Conservation (phyloP, 1,140 invertebrate genomes). For the Scaptomyza montana region DNA sequence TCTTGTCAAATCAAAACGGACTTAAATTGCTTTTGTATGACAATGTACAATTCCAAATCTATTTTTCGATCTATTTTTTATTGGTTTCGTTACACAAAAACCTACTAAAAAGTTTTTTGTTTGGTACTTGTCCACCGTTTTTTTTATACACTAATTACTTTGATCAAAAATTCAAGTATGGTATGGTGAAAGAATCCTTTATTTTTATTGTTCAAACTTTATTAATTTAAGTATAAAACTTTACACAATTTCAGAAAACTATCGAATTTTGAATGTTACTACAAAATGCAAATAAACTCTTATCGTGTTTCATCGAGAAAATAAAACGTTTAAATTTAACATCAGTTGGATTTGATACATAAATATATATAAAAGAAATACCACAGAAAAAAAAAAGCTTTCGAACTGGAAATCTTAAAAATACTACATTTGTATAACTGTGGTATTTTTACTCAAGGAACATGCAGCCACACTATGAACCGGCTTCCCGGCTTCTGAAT, state of each 20-base stretch:
- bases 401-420: neutral
- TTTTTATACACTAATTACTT: neutral
- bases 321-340: slow-evolving; percentile 4
- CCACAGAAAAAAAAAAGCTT: no score
- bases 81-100: neutral
- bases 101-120: neutral
- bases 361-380: neutral
- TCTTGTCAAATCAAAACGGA: neutral
- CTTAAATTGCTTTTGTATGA: neutral
- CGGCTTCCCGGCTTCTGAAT: slow-evolving; percentile 40
- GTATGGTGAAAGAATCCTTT: neutral
- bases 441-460: neutral
- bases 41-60: neutral
- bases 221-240: neutral
- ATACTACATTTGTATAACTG: neutral
- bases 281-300: slow-evolving; percentile 11
- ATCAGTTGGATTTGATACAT: neutral
- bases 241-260: neutral
- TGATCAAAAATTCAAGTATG: neutral
- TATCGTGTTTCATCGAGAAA: slow-evolving; percentile 10
- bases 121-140: neutral
- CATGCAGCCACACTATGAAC: slow-evolving; percentile 26
- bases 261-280: neutral
- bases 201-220: neutral
- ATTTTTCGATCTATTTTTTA: neutral